phyloP scores from a whole-genome alignment of 2,113 vertebrate genomes.

The Chroicocephalus ridibundus region DNA sequence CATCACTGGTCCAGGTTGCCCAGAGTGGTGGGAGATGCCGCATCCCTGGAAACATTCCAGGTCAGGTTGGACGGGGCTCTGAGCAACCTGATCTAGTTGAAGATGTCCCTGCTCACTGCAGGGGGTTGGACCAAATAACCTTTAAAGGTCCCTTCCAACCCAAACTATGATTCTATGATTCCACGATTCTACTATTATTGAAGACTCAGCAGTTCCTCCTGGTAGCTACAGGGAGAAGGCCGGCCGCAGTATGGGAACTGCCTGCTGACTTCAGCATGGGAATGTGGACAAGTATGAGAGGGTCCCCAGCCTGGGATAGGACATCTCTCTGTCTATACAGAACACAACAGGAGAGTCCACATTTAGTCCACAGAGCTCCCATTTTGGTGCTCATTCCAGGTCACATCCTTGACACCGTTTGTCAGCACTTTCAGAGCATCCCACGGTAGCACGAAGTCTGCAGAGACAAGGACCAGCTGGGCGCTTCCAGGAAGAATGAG shows the following conservation, averaged over 20 bases:
- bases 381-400: not conserved
- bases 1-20: not conserved
- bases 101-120: not conserved
- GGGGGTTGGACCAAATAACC: not conserved
- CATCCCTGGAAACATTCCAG: not conserved
- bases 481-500: not conserved
- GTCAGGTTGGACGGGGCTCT: not conserved
- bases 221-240: not conserved
- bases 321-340: accelerated
- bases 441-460: not conserved
- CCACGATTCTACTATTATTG: not conserved
- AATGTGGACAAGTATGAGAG: not conserved
- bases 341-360: not conserved
- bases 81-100: not conserved
- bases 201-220: not conserved
- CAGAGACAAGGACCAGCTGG: not conserved
- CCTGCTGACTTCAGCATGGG: not conserved
- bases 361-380: not conserved
- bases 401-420: not conserved
- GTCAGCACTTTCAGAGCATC: not conserved
- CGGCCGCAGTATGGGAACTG: not conserved
- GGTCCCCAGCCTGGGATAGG: accelerated
- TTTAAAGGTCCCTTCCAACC: not conserved
- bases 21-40: not conserved
- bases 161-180: not conserved